Evolutionary conservation across 2,113 vertebrate species (phyloP).

Genomic region (Pandion haliaetus): DNA sequence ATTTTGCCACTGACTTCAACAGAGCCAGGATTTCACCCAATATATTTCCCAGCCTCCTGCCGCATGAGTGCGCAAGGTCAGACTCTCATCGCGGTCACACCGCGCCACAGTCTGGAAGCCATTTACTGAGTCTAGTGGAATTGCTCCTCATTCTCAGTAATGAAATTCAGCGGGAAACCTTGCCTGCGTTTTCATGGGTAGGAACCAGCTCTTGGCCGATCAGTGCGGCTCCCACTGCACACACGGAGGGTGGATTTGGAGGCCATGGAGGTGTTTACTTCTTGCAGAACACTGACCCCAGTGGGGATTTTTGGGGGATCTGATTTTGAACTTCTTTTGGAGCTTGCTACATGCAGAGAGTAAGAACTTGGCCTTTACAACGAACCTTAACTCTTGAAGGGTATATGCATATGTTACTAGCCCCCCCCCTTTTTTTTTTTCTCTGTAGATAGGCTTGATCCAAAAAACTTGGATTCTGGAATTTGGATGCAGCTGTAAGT

Average conservation of each 20-base stretch:
- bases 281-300: not conserved
- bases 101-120: not conserved
- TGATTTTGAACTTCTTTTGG: not conserved
- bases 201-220: not conserved
- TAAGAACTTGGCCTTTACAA: not conserved
- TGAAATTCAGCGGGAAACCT: not conserved
- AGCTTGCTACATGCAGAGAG: not conserved
- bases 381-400: not conserved
- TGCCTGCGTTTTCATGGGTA: not conserved
- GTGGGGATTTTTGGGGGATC: not conserved
- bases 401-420: not conserved
- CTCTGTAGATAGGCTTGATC: not conserved
- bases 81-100: accelerated
- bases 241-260: not conserved
- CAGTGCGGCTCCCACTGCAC: accelerated
- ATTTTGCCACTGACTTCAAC: not conserved
- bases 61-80: accelerated
- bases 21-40: not conserved
- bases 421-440: not conserved
- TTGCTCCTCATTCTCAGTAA: not conserved
- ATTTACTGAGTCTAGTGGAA: not conserved
- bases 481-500: not conserved
- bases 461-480: not conserved
- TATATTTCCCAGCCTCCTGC: not conserved
- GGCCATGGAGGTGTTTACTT: not conserved